These are phyloP conservation scores for Tetragnatha montana DNA, from an alignment of 2,888 invertebrate genomes.

Conservation along the genomic window DNA sequence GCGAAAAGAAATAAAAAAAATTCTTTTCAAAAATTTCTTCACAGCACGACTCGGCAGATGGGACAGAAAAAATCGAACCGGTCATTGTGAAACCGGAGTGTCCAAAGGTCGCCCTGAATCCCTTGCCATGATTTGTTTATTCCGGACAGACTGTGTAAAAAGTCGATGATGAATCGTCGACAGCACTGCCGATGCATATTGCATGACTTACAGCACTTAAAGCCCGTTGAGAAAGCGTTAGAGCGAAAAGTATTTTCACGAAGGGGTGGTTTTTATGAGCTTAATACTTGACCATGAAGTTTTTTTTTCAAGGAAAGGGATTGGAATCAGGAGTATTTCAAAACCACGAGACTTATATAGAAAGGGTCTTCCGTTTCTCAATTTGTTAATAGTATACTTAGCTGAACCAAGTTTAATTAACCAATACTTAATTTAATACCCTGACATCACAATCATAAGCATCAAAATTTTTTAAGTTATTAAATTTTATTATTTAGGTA, in stretches of 20 bases:
- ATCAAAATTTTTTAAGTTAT: too few species aligned
- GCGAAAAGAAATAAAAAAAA: neutral
- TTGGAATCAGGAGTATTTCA: too few species aligned
- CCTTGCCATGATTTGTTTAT: slow-evolving; percentile 2
- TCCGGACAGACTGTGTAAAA: neutral
- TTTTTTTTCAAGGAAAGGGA: too few species aligned
- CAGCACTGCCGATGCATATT: neutral
- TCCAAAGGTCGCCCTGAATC: slow-evolving; percentile 10
- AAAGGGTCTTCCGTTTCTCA: too few species aligned
- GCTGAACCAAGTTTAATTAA: too few species aligned
- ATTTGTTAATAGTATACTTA: too few species aligned
- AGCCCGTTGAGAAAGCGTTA: neutral
- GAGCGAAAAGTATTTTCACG: neutral
- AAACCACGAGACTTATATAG: too few species aligned
- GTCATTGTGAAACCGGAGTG: slow-evolving; percentile 10
- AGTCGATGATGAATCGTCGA: neutral
- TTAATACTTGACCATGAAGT: neutral
- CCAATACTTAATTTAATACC: too few species aligned
- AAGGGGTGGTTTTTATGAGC: neutral
- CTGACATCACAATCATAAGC: too few species aligned
- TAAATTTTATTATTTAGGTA: too few species aligned
- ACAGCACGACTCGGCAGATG: neutral
- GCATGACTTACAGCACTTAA: neutral
- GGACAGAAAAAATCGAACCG: neutral
- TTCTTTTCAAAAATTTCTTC: neutral